A percentile compares a stretch with the other conserved stretches of the same genome.
phyloP scores from a whole-genome alignment of 2,113 vertebrate species.

The Vimba vimba region DNA sequence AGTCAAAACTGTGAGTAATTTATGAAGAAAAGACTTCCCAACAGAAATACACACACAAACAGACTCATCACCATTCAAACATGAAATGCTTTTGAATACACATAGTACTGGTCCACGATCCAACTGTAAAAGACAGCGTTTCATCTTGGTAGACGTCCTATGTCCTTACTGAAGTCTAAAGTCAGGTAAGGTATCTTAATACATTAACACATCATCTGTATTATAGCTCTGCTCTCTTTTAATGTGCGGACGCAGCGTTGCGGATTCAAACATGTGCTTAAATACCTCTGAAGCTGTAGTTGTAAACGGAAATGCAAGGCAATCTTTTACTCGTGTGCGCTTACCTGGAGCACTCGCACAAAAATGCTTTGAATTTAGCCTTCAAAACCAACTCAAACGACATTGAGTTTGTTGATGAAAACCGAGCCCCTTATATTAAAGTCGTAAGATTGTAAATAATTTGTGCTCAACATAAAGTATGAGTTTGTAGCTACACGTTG shows the following conservation, averaged over 20 bases:
- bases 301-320: constrained; percentile 33
- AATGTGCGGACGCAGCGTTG: neutral
- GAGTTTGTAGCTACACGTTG: constrained; percentile 81
- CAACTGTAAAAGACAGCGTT: neutral
- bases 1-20: constrained; percentile 58
- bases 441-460: neutral
- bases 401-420: neutral
- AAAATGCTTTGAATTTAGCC: neutral
- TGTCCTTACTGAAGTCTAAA: constrained; percentile 44
- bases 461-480: constrained; percentile 5
- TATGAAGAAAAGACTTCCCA: constrained; percentile 51
- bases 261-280: constrained; percentile 2
- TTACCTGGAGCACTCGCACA: neutral
- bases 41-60: constrained; percentile 29
- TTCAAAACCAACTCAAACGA: neutral
- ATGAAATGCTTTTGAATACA: constrained; percentile 8
- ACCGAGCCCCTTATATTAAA: neutral
- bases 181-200: constrained; percentile 7
- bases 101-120: constrained; percentile 21
- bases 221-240: constrained; percentile 7
- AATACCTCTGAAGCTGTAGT: constrained; percentile 31
- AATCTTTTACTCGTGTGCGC: neutral
- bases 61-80: constrained; percentile 3
- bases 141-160: neutral
- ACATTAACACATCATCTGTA: constrained; percentile 10